A percentile compares a stretch with the other conserved stretches of the same genome.
Evolutionary conservation across 1,140 invertebrate species (phyloP).

Genomic region (Himalopsyche phryganea): DNA sequence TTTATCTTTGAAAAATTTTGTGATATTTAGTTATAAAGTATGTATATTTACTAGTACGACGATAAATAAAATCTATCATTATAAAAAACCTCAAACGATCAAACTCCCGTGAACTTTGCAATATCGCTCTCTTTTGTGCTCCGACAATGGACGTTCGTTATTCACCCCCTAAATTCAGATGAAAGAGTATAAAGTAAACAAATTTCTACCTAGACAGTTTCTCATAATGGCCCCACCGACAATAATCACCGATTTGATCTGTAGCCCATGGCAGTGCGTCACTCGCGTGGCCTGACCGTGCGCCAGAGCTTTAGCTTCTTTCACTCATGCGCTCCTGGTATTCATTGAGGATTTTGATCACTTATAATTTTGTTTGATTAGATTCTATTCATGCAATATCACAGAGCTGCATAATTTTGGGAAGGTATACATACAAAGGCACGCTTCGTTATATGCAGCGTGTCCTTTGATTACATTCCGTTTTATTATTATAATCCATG

Average conservation of each 20-base stretch:
- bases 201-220: constrained; percentile 28
- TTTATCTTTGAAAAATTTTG: too few species aligned
- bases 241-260: constrained; percentile 9
- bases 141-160: too few species aligned
- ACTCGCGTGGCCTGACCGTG: background rate
- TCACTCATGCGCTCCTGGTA: background rate
- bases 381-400: constrained; percentile 7
- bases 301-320: background rate
- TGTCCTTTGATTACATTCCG: too few species aligned
- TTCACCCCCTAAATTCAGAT: constrained; percentile 6
- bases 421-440: too few species aligned
- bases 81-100: too few species aligned
- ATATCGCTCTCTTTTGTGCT: too few species aligned
- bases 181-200: constrained; percentile 25
- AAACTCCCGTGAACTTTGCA: too few species aligned
- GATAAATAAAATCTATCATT: too few species aligned
- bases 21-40: too few species aligned
- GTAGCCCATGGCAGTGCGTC: constrained; percentile 1
- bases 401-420: background rate
- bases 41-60: too few species aligned
- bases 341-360: background rate
- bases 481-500: too few species aligned
- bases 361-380: constrained; percentile 20
- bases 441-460: too few species aligned
- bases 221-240: constrained; percentile 8